Percentiles rank a stretch among this genome's conserved stretches.
phyloP scores from a whole-genome alignment of 2,888 invertebrate species.

The Mythimna vitellina region DNA sequence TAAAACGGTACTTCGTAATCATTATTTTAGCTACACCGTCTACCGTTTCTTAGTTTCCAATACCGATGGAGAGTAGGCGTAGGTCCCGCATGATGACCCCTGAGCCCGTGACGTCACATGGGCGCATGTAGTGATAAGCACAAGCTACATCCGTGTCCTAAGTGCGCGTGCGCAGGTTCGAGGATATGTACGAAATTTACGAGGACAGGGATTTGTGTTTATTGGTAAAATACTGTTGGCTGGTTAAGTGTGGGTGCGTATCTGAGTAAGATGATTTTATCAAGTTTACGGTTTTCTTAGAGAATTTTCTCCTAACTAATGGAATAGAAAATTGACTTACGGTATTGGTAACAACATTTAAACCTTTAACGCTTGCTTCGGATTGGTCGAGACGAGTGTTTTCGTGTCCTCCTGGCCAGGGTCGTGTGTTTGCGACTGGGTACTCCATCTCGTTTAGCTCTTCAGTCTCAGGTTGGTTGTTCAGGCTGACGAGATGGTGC shows the following conservation, averaged over 20 bases:
- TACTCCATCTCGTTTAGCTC: too few species aligned
- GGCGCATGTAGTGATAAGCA: slow-evolving; percentile 51
- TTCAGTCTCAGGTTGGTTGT: too few species aligned
- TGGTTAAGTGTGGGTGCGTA: slow-evolving; percentile 27
- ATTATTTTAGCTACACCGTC: slow-evolving; percentile 8
- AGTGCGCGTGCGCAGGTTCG: slow-evolving; percentile 52
- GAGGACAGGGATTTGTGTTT: slow-evolving; percentile 21
- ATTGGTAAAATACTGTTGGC: slow-evolving; percentile 1
- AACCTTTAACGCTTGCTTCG: too few species aligned
- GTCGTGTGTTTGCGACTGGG: too few species aligned
- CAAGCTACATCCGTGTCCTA: slow-evolving; percentile 49
- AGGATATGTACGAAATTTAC: slow-evolving; percentile 30
- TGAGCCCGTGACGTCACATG: slow-evolving; percentile 57
- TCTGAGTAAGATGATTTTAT: slow-evolving; percentile 10
- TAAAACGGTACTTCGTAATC: slow-evolving; percentile 9
- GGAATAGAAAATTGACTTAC: not conserved
- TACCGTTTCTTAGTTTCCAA: slow-evolving; percentile 13
- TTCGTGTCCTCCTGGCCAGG: too few species aligned
- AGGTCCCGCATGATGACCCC: slow-evolving; percentile 54
- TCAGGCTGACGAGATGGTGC: too few species aligned
- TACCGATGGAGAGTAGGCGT: slow-evolving; percentile 46
- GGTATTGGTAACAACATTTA: too few species aligned
- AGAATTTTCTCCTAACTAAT: not conserved
- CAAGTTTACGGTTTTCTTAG: slow-evolving; percentile 8
- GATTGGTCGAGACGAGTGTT: too few species aligned